Evolutionary conservation across 2,888 invertebrate species (phyloP), one percentile per base, ranked within the genome.

Genomic region (Antitype chi): DNA sequence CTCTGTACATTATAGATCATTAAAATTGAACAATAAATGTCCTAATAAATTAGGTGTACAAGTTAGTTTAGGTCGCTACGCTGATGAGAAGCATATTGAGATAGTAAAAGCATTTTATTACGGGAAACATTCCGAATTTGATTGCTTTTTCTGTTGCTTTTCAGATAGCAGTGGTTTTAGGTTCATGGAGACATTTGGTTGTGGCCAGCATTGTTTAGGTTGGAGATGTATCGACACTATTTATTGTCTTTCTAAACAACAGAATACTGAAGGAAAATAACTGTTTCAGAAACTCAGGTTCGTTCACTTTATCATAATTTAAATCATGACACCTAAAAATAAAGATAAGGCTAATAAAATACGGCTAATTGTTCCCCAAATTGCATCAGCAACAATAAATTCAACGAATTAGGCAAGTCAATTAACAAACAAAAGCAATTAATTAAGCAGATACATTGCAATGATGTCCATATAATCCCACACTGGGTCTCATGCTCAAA

Each of bases 41-140:
- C 94, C 85, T 89, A 87, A 95, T 95, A 95, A 95, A 95, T 94
- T 94, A 93, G 90, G 88, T 88, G 88, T 85, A 92, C 93, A 94
- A 93, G 93, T 93, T 91, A 93, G 92, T 92, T 93, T 91, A 89
- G 91, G 88, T 91, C 87, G 88, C 88, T 88, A 90, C 89, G 89
- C 89, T 94, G 95, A 96, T 90, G 92, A 92, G 93, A 93, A 87
- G 90, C 96, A 94, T 93, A 95, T 94, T 94, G 94, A 88, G 92
- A 92, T 90, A 91, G 91, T 96, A 93, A 96, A 95, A 92, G 84
- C 70, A 81, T 94, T 95, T 95, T 94, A 96, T 92, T 93, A 92
- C 93, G 89, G 89, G 90, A 93, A 93, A 93, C 94, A 94, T 94
- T 94, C 91, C 89, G 82, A 80, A 84, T 92, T 94, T 93, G 87